Evolutionary conservation across 2,113 vertebrate genomes (phyloP).

Genomic region (Dendrocopos noguchii): DNA sequence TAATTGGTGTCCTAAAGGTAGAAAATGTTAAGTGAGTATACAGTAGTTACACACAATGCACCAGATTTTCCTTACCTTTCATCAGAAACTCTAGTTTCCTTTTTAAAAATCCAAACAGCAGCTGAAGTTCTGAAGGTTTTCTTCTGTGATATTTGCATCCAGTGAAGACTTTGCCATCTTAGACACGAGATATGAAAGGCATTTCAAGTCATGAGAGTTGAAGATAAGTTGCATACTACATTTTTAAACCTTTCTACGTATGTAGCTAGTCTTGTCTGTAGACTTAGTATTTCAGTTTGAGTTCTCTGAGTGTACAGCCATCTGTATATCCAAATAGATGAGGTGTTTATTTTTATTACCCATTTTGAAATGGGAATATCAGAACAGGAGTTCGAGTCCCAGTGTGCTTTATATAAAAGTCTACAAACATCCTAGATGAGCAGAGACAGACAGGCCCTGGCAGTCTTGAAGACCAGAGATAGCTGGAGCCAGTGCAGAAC

Average conservation of each 20-base stretch:
- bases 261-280: background rate
- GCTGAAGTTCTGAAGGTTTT: background rate
- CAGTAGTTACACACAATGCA: fast-evolving
- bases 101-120: background rate
- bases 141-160: background rate
- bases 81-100: background rate
- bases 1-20: background rate
- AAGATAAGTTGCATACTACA: background rate
- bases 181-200: background rate
- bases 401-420: background rate
- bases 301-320: background rate
- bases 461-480: background rate
- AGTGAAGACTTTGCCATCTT: background rate
- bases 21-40: background rate
- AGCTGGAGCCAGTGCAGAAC: background rate
- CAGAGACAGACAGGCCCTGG: background rate
- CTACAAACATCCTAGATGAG: background rate
- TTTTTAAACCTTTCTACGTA: background rate
- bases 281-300: background rate
- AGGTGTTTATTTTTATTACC: background rate
- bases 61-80: background rate
- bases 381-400: background rate
- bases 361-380: background rate
- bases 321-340: background rate
- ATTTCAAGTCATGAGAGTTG: background rate